phyloP scores from a whole-genome alignment of 2,113 vertebrate genomes.

The Tenrec ecaudatus region DNA sequence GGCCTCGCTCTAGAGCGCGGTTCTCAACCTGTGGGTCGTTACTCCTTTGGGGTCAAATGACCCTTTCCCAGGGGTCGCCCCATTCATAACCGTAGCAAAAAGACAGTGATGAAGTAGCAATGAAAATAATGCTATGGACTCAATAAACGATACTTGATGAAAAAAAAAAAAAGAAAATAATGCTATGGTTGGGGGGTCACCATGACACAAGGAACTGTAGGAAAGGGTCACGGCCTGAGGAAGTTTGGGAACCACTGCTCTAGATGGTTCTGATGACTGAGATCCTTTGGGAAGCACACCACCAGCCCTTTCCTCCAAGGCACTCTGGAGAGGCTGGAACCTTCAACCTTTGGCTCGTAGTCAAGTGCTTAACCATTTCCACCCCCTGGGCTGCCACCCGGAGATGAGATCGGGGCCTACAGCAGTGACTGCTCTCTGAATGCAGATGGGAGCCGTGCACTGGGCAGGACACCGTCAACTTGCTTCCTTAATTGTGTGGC shows the following conservation, averaged over 20 bases:
- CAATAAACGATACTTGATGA: too few species aligned
- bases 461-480: neutral
- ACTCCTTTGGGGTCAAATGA: too few species aligned
- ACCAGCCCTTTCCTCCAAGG: neutral
- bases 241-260: neutral
- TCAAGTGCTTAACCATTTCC: neutral
- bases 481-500: neutral
- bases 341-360: neutral
- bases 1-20: too few species aligned
- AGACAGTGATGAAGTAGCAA: too few species aligned
- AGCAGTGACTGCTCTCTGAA: slow-evolving; percentile 13
- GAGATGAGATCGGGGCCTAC: neutral
- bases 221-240: too few species aligned
- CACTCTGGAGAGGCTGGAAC: neutral
- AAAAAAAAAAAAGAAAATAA: too few species aligned
- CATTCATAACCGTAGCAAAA: too few species aligned
- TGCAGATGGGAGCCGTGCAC: neutral
- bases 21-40: too few species aligned
- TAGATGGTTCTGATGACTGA: neutral
- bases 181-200: too few species aligned
- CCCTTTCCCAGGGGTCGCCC: too few species aligned
- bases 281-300: neutral
- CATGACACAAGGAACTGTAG: too few species aligned
- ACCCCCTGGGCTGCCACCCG: neutral
- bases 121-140: too few species aligned